Conservation (phyloP, 2,888 invertebrate genomes). For the Chalcis sispes region DNA sequence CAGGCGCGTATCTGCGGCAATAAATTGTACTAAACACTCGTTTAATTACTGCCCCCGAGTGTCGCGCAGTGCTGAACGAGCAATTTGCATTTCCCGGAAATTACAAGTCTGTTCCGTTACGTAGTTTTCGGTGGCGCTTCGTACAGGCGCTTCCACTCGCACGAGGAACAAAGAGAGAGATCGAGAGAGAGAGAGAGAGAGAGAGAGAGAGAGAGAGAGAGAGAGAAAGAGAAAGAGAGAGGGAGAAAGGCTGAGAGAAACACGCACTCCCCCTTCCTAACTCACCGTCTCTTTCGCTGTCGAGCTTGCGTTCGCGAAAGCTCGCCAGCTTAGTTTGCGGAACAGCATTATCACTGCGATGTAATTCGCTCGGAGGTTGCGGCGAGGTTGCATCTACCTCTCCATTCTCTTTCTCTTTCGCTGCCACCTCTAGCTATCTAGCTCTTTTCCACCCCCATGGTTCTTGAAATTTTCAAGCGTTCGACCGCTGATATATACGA, state of each 20-base stretch:
- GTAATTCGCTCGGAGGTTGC: slow-evolving; percentile 59
- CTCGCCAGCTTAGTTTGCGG: slow-evolving; percentile 55
- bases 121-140: slow-evolving; percentile 58
- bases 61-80: slow-evolving; percentile 57
- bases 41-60: slow-evolving; percentile 60
- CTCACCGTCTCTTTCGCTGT: neutral
- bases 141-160: neutral
- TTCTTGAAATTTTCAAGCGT: slow-evolving; percentile 34
- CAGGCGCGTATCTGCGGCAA: slow-evolving; percentile 57
- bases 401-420: neutral
- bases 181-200: slow-evolving; percentile 17
- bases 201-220: neutral
- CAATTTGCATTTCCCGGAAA: slow-evolving; percentile 65
- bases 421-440: slow-evolving; percentile 2
- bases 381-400: slow-evolving; percentile 6
- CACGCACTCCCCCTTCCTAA: too few relatives aligned
- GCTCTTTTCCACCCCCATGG: neutral
- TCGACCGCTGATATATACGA: slow-evolving; percentile 7
- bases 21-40: slow-evolving; percentile 63
- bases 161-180: neutral
- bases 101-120: slow-evolving; percentile 64
- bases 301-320: slow-evolving; percentile 10
- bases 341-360: slow-evolving; percentile 59
- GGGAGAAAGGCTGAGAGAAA: neutral
- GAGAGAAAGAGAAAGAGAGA: neutral